Evolutionary conservation across 2,888 invertebrate species (phyloP).

Genomic region (Amiota mariae): DNA sequence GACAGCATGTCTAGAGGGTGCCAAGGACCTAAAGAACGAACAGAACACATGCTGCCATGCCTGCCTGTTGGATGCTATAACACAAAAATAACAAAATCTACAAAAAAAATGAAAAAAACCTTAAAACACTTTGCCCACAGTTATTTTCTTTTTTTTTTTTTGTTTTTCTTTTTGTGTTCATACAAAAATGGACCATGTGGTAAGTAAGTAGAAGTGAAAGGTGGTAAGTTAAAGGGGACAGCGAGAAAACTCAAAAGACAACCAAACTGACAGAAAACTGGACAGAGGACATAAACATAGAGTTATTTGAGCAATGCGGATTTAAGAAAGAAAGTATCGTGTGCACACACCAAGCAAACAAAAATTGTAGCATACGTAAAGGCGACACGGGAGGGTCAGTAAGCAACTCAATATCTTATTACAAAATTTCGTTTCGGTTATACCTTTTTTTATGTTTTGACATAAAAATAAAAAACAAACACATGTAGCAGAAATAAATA

Average conservation of each 20-base stretch:
- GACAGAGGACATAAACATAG: neutral
- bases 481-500: neutral
- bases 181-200: neutral
- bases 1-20: slow-evolving; percentile 21
- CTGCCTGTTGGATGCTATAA: slow-evolving; percentile 12
- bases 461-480: neutral
- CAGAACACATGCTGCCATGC: slow-evolving; percentile 1
- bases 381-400: slow-evolving; percentile 35
- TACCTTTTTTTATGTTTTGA: slow-evolving; percentile 5
- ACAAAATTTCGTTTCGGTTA: slow-evolving; percentile 46
- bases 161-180: no score
- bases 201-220: neutral
- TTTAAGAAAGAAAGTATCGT: neutral
- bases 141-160: neutral
- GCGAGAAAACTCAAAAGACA: no score
- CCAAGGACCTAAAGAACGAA: slow-evolving; percentile 2
- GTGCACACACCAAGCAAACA: neutral
- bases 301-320: slow-evolving; percentile 4
- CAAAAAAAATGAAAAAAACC: neutral
- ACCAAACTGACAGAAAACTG: neutral
- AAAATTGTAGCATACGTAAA: slow-evolving; percentile 45
- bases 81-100: neutral
- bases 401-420: slow-evolving; percentile 64
- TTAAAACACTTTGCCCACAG: slow-evolving; percentile 12
- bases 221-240: neutral